Base-by-base conservation (phyloP, 1,140 invertebrate species). In the Coelopa frigida region DNA sequence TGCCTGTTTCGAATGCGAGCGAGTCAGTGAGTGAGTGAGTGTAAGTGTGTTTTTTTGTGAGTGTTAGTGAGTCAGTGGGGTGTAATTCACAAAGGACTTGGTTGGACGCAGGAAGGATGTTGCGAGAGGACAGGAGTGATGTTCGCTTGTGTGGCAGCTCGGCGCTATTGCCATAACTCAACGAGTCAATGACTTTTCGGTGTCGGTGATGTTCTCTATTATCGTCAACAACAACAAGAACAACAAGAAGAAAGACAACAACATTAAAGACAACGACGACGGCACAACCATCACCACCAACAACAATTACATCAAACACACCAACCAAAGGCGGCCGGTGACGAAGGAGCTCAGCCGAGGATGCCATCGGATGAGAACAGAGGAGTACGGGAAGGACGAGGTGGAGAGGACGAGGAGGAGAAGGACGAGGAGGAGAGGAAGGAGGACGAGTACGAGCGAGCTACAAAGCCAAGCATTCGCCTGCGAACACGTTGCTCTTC, bases 131-230 rank as follows among this genome's bases (percentile, higher is more conserved):
- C n/a, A n/a, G n/a, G n/a, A n/a, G n/a, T n/a, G n/a, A n/a, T n/a
- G n/a, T n/a, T n/a, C n/a, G n/a, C n/a, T n/a, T n/a, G n/a, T 27
- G 15, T 44, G 18, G 23, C 35, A 23, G 42, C 31, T 24, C 23
- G 38, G 26, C 11, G 47, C 24, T 49, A 49, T 37, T 40, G 58
- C 57, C 58, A 65, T 65, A 65, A 62, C 62, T 65, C 62, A 65
- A 65, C 59, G 59, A 65, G 61, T 65, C 61, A 65, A 65, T 65
- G 61, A 65, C 61, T 65, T 65, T 59, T 65, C 62, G 62, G 61
- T 65, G 57, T 57, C 58, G 57, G 57, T 64, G 61, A 61, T 65
- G 61, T 61, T 61, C 59, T 60, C 64, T 64, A 64, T 60, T 65
- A 65, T 65, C 58, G 60, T 58, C 61, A 64, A 57, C 61, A 61